phyloP scores from a whole-genome alignment of 1,140 invertebrate species.

The Orius insidiosus region DNA sequence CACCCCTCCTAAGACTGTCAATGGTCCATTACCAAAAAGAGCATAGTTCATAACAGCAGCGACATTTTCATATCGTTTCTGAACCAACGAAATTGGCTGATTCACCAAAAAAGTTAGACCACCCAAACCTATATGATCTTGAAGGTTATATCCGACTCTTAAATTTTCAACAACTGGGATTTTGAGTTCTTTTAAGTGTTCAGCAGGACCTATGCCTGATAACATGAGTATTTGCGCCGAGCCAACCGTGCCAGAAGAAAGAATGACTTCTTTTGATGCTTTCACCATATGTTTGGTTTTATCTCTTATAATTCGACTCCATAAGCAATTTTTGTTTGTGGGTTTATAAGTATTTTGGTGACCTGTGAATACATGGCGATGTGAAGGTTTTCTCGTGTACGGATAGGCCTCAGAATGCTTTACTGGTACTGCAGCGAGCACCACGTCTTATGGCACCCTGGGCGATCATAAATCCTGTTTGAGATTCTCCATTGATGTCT shows the following conservation, averaged over 20 bases:
- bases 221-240: conserved; percentile 84
- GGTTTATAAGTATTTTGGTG: conserved; percentile 69
- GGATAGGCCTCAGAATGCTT: conserved; percentile 75
- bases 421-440: conserved; percentile 71
- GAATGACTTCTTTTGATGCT: conserved; percentile 57
- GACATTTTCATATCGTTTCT: conserved; percentile 57
- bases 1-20: conserved; percentile 77
- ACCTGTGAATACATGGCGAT: conserved; percentile 72
- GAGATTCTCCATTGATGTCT: conserved; percentile 79
- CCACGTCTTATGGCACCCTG: conserved; percentile 45
- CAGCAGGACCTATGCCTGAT: conserved; percentile 36
- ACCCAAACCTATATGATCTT: conserved; percentile 74
- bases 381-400: conserved; percentile 67
- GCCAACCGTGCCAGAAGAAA: conserved; percentile 66
- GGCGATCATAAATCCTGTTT: conserved; percentile 74
- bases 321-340: conserved; percentile 56
- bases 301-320: conserved; percentile 71
- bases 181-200: conserved; percentile 22
- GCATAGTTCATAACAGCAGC: conserved; percentile 57
- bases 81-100: conserved; percentile 57
- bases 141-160: conserved; percentile 66
- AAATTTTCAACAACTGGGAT: conserved; percentile 56
- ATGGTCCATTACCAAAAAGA: conserved; percentile 59
- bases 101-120: conserved; percentile 67
- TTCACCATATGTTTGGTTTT: conserved; percentile 45